Evolutionary conservation across 1,140 invertebrate species (phyloP).

Genomic region (Schmidtea mediterranea): DNA sequence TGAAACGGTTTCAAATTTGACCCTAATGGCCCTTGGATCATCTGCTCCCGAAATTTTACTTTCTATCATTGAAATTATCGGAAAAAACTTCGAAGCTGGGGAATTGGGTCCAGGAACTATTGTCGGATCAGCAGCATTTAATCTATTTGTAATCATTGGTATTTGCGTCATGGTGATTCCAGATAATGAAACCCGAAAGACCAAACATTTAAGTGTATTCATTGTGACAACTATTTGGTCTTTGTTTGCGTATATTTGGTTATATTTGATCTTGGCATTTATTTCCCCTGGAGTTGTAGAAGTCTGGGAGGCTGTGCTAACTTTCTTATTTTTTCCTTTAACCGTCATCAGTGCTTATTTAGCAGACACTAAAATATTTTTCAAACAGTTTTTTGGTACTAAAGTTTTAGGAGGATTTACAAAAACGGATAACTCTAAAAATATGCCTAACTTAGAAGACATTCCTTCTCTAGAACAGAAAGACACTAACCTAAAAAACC

Average conservation of each 20-base stretch:
- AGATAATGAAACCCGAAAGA: constrained; percentile 14
- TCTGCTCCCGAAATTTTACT: constrained; percentile 32
- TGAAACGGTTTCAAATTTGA: constrained; percentile 32
- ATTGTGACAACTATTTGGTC: constrained; percentile 26
- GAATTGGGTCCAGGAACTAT: constrained; percentile 27
- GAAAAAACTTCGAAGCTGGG: no score
- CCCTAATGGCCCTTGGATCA: constrained; percentile 31
- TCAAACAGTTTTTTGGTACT: not conserved
- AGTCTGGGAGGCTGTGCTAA: constrained; percentile 35
- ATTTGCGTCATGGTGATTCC: constrained; percentile 20
- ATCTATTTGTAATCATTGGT: constrained; percentile 26
- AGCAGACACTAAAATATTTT: constrained; percentile 1
- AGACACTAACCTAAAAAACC: not conserved
- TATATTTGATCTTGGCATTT: constrained; percentile 15
- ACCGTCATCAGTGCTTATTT: constrained; percentile 21
- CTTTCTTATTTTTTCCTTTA: constrained; percentile 33
- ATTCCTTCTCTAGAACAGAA: no score
- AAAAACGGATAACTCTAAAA: not conserved
- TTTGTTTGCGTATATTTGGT: constrained; percentile 30
- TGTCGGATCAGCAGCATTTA: constrained; percentile 31
- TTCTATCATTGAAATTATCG: constrained; percentile 24
- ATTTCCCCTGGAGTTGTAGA: constrained; percentile 23
- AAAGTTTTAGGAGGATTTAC: not conserved
- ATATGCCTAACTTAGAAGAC: no score
- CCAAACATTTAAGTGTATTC: constrained; percentile 28